Base-by-base conservation (phyloP, 2,888 invertebrate species). In the Macaria liturata region DNA sequence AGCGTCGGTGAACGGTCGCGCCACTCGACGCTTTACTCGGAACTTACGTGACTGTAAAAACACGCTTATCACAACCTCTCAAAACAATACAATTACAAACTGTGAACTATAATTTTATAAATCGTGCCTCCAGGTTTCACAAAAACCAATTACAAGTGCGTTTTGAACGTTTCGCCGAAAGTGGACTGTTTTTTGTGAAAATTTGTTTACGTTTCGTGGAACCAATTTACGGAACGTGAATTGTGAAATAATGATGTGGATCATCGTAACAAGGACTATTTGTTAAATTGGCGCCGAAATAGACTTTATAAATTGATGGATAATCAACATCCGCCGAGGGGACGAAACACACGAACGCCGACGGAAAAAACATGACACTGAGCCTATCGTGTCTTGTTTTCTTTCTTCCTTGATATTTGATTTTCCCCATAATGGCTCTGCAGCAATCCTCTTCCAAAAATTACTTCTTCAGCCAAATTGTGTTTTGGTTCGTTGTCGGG, bases 281-380 rank as follows among this genome's bases (percentile, higher is more conserved):
- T 78, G 72, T 79, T 86, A 72, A 84, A 84, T 81, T 80, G 75
- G 80, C 64, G 66, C 72, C 75, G 71, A 83, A 83, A 83, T 79
- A 81, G 78, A 82, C 76, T 82, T 81, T 71, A 76, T 86, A 83
- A 89, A 88, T 91, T 91, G 87, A 91, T 91, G 91, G 91, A 91
- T 90, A 83, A 85, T 86, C 78, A 78, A 82, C 85, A 85, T 90
- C 86, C 86, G 84, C 84, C 81, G 81, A 86, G 84, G 84, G 88
- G 86, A 87, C 84, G 76, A 73, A 80, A 76, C 80, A 83, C 76
- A 86, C 87, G 79, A 84, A 86, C 84, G 79, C 88, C 89, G 86
- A 83, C 88, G 90, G 89, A 88, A 86, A 90, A 91, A 91, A 91
- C 91, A 91, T 91, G 91, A 91, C 91, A 90, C 89, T 85, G 81